A percentile compares a stretch with the other conserved stretches of the same genome.
phyloP scores from a whole-genome alignment of 2,113 vertebrate genomes.

The Pseudorhombus dupliciocellatus region DNA sequence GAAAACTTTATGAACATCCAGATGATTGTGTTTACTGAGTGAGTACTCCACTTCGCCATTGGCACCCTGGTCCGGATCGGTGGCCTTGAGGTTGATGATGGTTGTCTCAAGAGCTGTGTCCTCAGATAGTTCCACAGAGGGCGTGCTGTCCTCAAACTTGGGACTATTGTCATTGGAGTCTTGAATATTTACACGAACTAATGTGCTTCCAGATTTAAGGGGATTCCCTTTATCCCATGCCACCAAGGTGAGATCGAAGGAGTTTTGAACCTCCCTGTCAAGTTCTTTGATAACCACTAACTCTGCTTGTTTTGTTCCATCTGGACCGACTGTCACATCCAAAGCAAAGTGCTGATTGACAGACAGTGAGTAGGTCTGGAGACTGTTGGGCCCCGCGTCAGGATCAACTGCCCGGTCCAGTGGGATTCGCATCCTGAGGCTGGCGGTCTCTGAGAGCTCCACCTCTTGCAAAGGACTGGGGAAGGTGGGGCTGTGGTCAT shows the following conservation, averaged over 20 bases:
- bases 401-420: slow-evolving; percentile 89
- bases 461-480: slow-evolving; percentile 85
- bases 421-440: slow-evolving; percentile 85
- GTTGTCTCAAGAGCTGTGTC: slow-evolving; percentile 84
- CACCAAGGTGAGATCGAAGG: slow-evolving; percentile 83
- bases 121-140: slow-evolving; percentile 85
- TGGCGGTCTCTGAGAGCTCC: slow-evolving; percentile 90
- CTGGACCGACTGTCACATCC: slow-evolving; percentile 81
- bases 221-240: slow-evolving; percentile 90
- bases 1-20: slow-evolving; percentile 85
- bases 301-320: slow-evolving; percentile 85
- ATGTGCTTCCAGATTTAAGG: slow-evolving; percentile 85
- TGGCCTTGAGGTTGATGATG: slow-evolving; percentile 87
- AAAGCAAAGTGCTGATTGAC: slow-evolving; percentile 88
- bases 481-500: slow-evolving; percentile 90
- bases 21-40: slow-evolving; percentile 84
- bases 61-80: slow-evolving; percentile 90
- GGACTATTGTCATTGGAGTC: slow-evolving; percentile 97
- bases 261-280: slow-evolving; percentile 87
- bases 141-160: slow-evolving; percentile 83
- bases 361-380: slow-evolving; percentile 86
- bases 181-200: slow-evolving; percentile 86
- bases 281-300: slow-evolving; percentile 89
- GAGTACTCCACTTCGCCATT: slow-evolving; percentile 93
- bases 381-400: slow-evolving; percentile 83